phyloP scores from a whole-genome alignment of 92 coral and sea anemone genomes.

The Paragorgia papillata region DNA sequence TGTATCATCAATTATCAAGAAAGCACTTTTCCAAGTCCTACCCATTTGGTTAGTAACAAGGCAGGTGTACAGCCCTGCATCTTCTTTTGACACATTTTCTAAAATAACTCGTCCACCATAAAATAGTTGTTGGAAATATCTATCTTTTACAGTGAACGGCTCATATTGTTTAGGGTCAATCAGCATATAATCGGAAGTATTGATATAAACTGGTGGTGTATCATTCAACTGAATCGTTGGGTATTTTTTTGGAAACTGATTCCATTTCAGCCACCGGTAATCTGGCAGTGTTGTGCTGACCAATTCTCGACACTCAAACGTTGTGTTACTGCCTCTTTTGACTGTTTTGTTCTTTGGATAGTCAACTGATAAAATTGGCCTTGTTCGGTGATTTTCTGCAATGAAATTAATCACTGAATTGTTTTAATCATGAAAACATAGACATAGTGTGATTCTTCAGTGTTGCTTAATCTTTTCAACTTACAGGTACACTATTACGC shows the following conservation, averaged over 20 bases:
- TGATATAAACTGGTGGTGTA: not conserved
- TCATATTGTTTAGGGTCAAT: slow-evolving; percentile 35
- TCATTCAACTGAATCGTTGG: slow-evolving; percentile 9
- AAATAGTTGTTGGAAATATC: too few species aligned
- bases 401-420: too few species aligned
- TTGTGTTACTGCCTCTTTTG: slow-evolving; percentile 46
- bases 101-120: slow-evolving; percentile 23
- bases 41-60: slow-evolving; percentile 56
- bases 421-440: too few species aligned
- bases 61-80: slow-evolving; percentile 69
- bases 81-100: slow-evolving; percentile 38
- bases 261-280: slow-evolving; percentile 64
- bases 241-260: slow-evolving; percentile 37
- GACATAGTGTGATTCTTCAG: too few species aligned
- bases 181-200: slow-evolving; percentile 16
- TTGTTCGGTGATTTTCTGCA: slow-evolving; percentile 40
- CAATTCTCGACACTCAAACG: slow-evolving; percentile 52
- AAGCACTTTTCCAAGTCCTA: slow-evolving; percentile 18
- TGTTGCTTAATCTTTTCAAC: too few species aligned
- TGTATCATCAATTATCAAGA: slow-evolving; percentile 5
- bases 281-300: slow-evolving; percentile 52
- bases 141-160: not conserved
- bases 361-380: slow-evolving; percentile 41
- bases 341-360: slow-evolving; percentile 55
- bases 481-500: too few species aligned